phyloP scores from a whole-genome alignment of 2,113 vertebrate genomes.

The Apteryx mantelli region DNA sequence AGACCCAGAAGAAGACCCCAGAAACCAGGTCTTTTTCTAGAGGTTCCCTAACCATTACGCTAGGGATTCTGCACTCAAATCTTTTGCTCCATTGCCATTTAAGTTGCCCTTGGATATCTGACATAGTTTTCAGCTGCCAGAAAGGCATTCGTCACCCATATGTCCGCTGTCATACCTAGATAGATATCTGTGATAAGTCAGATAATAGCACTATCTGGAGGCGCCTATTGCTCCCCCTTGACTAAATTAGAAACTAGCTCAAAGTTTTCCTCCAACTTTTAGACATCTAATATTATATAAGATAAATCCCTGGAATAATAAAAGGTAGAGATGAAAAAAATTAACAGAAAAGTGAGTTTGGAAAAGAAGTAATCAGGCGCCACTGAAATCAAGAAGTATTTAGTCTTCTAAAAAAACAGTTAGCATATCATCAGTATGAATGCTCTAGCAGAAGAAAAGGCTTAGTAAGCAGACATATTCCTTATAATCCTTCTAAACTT shows the following conservation, averaged over 20 bases:
- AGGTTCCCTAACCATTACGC: not conserved
- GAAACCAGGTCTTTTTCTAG: not conserved
- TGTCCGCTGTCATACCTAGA: not conserved
- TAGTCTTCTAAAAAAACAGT: not conserved
- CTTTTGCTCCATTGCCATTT: not conserved
- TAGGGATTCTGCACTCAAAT: not conserved
- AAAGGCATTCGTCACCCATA: not conserved
- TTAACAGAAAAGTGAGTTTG: rapidly evolving
- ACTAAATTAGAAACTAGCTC: not conserved
- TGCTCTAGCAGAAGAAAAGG: not conserved
- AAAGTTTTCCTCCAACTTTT: not conserved
- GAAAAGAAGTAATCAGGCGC: not conserved
- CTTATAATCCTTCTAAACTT: not conserved
- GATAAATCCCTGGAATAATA: not conserved
- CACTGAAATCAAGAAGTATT: not conserved
- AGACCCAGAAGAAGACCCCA: not conserved
- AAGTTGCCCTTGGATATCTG: not conserved
- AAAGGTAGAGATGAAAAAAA: rapidly evolving
- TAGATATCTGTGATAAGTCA: not conserved
- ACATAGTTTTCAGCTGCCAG: not conserved
- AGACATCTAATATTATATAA: not conserved
- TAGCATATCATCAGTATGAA: not conserved
- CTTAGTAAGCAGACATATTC: not conserved
- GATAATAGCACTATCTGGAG: not conserved
- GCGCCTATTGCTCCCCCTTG: rapidly evolving